Percentiles rank a stretch among this genome's conserved stretches.
These are phyloP conservation scores for Anas platyrhynchos DNA, from an alignment of 2,113 vertebrate genomes.

Conservation along the genomic window DNA sequence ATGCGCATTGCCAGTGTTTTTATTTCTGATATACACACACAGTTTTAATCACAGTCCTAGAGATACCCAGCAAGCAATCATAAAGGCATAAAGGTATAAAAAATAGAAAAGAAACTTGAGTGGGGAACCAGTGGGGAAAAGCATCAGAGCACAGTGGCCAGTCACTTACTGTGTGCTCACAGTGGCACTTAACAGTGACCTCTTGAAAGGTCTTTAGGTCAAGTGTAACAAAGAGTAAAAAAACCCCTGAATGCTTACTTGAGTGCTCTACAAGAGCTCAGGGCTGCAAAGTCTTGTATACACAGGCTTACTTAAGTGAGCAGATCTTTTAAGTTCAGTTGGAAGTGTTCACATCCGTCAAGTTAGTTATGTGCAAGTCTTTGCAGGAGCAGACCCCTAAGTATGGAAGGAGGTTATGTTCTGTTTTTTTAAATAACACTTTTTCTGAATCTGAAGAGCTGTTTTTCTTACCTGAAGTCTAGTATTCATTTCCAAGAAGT, in stretches of 20 bases:
- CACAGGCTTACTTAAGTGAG: background rate
- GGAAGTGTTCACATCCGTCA: background rate
- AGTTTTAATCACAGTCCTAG: background rate
- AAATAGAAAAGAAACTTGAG: constrained; percentile 68
- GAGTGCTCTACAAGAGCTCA: background rate
- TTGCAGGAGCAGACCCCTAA: background rate
- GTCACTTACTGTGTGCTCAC: constrained; percentile 28
- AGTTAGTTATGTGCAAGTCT: background rate
- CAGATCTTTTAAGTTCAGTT: constrained; percentile 3
- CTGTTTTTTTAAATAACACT: constrained; percentile 51
- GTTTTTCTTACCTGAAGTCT: constrained; percentile 89
- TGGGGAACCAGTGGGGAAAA: constrained; percentile 16
- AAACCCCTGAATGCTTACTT: background rate
- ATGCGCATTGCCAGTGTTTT: background rate
- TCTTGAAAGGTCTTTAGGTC: constrained; percentile 47
- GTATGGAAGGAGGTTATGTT: background rate
- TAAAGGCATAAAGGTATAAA: constrained; percentile 35
- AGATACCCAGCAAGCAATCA: background rate
- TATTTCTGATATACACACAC: background rate
- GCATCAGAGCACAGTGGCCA: constrained; percentile 34
- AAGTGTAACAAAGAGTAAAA: constrained; percentile 54
- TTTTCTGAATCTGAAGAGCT: constrained; percentile 26
- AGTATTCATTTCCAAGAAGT: constrained; percentile 99
- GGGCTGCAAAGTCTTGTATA: background rate
- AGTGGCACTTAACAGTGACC: constrained; percentile 36